Evolutionary conservation across 2,888 invertebrate genomes (phyloP).

Genomic region (Clostera curtula): DNA sequence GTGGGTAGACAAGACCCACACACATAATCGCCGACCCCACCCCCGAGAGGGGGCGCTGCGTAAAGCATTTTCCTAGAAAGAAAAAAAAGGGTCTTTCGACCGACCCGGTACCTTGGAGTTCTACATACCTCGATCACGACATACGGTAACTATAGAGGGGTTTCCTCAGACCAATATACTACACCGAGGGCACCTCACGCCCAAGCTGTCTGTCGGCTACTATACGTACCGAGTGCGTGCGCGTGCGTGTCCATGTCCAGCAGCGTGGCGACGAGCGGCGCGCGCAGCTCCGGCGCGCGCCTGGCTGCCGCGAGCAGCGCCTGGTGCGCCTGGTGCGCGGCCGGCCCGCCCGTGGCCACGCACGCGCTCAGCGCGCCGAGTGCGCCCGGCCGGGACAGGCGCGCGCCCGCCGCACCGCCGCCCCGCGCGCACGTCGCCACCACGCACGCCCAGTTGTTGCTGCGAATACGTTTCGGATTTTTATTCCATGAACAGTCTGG

Average conservation of each 20-base stretch:
- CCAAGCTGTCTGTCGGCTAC: no score
- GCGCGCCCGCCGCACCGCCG: slow-evolving; percentile 26
- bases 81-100: neutral
- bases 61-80: no score
- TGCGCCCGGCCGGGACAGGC: slow-evolving; percentile 32
- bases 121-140: no score
- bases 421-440: slow-evolving; percentile 84
- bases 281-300: slow-evolving; percentile 27
- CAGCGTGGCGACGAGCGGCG: slow-evolving; percentile 37
- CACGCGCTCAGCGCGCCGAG: slow-evolving; percentile 28
- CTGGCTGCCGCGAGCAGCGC: no score
- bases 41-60: neutral
- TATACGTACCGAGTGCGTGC: slow-evolving; percentile 42
- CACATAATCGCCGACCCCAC: no score
- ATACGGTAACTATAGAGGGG: no score
- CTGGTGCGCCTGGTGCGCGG: slow-evolving; percentile 50
- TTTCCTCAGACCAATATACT: no score
- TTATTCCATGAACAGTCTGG: no score
- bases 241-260: slow-evolving; percentile 52
- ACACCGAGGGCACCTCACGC: no score
- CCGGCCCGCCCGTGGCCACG: slow-evolving; percentile 42
- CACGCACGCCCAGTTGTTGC: slow-evolving; percentile 89
- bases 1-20: no score
- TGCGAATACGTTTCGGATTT: slow-evolving; percentile 28
- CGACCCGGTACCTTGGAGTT: no score